Evolutionary conservation across 2,113 vertebrate genomes (phyloP).

Genomic region (Leptodactylus fuscus): DNA sequence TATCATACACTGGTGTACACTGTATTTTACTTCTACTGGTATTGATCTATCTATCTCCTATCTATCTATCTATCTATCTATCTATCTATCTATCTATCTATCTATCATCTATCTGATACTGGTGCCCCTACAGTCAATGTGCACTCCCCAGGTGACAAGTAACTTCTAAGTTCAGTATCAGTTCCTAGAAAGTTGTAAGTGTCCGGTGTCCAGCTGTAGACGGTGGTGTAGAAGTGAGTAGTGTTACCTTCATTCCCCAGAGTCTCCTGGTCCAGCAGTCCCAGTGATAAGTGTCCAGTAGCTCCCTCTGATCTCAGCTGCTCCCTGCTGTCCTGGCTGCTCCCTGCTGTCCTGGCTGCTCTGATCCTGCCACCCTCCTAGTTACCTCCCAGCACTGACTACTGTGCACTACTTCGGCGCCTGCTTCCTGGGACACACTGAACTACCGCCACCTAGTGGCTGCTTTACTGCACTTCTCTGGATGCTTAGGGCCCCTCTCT

Average conservation of each 20-base stretch:
- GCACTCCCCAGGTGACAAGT: neutral
- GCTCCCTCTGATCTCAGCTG: neutral
- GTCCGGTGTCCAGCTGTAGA: neutral
- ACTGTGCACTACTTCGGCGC: neutral
- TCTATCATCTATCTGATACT: neutral
- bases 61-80: conserved; percentile 8
- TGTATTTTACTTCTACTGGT: too few relatives aligned
- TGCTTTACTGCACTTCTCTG: neutral
- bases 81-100: neutral
- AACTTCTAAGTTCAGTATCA: neutral
- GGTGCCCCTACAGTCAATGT: neutral
- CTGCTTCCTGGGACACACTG: neutral
- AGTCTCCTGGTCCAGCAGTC: neutral
- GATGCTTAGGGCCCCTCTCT: neutral
- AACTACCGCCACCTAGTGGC: conserved; percentile 8
- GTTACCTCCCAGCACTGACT: neutral
- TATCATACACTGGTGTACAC: too few relatives aligned
- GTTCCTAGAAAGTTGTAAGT: neutral
- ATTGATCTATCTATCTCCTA: neutral
- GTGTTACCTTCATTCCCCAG: neutral
- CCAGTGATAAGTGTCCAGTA: neutral
- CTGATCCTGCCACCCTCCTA: neutral
- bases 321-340: neutral
- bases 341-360: neutral
- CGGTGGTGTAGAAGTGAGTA: neutral